Evolutionary conservation across 2,797 vertebrate species (phyloP).

Genomic region (Fundulus diaphanus): DNA sequence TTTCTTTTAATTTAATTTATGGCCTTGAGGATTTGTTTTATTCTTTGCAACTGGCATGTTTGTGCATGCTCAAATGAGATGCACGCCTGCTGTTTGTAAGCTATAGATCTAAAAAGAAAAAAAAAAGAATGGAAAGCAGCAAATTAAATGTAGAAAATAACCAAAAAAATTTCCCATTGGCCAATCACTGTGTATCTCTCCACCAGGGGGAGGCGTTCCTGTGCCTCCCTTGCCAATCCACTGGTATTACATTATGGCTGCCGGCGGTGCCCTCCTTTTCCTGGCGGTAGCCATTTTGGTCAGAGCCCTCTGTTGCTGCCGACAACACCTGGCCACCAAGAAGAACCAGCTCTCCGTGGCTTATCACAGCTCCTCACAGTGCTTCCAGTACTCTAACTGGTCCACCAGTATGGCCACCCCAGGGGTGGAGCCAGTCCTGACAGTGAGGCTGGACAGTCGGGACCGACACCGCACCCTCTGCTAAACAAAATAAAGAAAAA

Average conservation of each 20-base stretch:
- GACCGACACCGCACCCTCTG: conserved; percentile 88
- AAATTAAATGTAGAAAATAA: conserved; percentile 23
- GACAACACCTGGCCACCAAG: conserved; percentile 97
- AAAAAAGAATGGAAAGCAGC: conserved; percentile 44
- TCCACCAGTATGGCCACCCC: conserved; percentile 89
- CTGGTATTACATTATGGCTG: conserved; percentile 99
- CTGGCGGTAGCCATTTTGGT: conserved; percentile 94
- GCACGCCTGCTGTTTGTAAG: conserved; percentile 69
- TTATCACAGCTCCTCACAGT: conserved; percentile 95
- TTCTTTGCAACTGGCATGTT: conserved; percentile 74
- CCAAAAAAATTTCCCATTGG: conserved; percentile 61
- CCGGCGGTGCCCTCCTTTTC: conserved; percentile 94
- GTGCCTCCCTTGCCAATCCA: conserved; percentile 98
- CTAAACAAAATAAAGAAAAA: conserved; percentile 76
- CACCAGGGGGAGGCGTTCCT: conserved; percentile 97
- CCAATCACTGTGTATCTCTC: conserved; percentile 91
- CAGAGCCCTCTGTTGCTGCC: conserved; percentile 96
- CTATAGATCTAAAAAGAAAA: conserved; percentile 51
- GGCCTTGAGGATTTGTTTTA: conserved; percentile 63
- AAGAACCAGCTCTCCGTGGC: conserved; percentile 98
- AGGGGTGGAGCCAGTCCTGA: conserved; percentile 94
- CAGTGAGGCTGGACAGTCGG: conserved; percentile 96
- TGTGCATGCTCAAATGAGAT: conserved; percentile 75
- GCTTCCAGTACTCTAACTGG: conserved; percentile 91
- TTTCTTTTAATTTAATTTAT: conserved; percentile 32